These are phyloP conservation scores for Melanargia galathea DNA, from an alignment of 2,888 invertebrate genomes.

Conservation along the genomic window DNA sequence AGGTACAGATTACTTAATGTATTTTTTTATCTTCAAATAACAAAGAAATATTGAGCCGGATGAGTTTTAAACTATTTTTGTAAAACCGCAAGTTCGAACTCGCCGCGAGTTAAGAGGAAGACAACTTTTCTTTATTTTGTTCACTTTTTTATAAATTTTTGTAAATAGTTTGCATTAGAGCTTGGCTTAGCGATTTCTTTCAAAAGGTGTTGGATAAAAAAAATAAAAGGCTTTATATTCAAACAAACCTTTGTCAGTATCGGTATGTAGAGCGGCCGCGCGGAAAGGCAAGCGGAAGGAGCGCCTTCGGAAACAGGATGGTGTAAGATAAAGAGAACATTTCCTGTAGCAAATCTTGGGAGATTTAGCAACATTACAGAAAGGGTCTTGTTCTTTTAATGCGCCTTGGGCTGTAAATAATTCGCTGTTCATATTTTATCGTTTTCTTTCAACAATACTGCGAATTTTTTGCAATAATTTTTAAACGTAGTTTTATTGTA, in stretches of 20 bases:
- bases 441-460: conserved; percentile 21
- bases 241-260: conserved; percentile 71
- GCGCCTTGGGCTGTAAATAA: conserved; percentile 52
- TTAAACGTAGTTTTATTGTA: not conserved
- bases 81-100: no score
- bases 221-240: conserved; percentile 45
- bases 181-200: not conserved
- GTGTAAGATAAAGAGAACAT: conserved; percentile 81
- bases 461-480: not conserved
- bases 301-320: conserved; percentile 76
- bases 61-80: no score
- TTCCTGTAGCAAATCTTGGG: conserved; percentile 77
- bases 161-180: not conserved
- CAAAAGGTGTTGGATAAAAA: not conserved
- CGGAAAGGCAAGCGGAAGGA: conserved; percentile 73
- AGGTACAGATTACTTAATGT: no score
- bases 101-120: no score
- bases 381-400: conserved; percentile 60
- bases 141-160: not conserved
- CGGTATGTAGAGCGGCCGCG: conserved; percentile 63
- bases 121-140: not conserved
- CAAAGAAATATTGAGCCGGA: no score
- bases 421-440: conserved; percentile 49
- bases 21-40: no score
- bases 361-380: conserved; percentile 70